Percentiles rank a stretch among this genome's conserved stretches.
phyloP scores from a whole-genome alignment of 2,797 vertebrate species.

The Spatula versicolor region DNA sequence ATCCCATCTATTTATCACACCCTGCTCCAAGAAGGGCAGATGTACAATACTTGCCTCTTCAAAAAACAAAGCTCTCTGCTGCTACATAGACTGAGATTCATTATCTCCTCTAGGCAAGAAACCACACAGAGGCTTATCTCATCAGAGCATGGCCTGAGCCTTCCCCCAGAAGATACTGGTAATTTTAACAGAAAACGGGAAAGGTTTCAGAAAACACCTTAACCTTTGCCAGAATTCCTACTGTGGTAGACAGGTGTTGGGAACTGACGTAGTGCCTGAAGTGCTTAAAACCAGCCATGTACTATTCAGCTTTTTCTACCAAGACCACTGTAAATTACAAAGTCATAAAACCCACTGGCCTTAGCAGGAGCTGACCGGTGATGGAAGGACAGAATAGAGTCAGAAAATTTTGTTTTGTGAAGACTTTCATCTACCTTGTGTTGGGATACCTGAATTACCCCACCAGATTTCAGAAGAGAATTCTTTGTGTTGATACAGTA shows the following conservation, averaged over 20 bases:
- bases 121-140: neutral
- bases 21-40: neutral
- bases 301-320: neutral
- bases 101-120: neutral
- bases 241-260: neutral
- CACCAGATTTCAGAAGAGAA: accelerated
- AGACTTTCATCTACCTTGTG: neutral
- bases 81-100: neutral
- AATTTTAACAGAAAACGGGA: neutral
- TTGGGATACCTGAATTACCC: neutral
- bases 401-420: neutral
- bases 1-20: neutral
- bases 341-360: neutral
- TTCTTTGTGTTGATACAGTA: neutral
- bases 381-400: neutral
- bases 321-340: neutral
- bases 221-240: neutral
- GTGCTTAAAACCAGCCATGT: neutral
- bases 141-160: neutral
- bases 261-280: neutral
- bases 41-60: neutral
- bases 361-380: neutral
- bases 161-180: neutral
- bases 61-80: neutral
- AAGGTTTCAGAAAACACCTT: neutral